phyloP scores from a whole-genome alignment of 2,797 vertebrate species.

The Helicolenus hilgendorfi region DNA sequence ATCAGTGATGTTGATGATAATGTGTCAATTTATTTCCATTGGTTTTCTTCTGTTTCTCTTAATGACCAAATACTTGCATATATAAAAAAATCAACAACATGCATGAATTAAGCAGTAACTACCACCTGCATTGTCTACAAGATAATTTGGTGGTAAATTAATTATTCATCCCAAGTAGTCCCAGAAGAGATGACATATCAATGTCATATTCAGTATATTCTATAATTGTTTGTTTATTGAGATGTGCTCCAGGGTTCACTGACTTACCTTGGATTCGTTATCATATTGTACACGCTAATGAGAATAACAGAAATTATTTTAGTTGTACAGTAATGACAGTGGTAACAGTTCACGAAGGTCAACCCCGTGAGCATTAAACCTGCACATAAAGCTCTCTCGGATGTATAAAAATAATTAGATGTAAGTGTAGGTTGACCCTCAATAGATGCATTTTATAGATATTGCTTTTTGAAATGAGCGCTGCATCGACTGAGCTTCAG shows the following conservation, averaged over 20 bases:
- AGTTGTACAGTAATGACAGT: background rate
- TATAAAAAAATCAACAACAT: background rate
- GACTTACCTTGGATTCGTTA: background rate
- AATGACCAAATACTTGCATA: background rate
- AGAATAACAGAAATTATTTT: background rate
- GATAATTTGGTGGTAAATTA: constrained; percentile 2
- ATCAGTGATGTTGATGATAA: background rate
- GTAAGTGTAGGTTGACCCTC: constrained; percentile 21
- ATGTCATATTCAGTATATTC: background rate
- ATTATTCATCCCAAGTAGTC: background rate
- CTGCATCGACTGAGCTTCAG: background rate
- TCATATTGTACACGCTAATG: background rate
- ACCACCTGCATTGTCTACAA: background rate
- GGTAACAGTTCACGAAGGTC: constrained; percentile 30
- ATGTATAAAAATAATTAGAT: constrained; percentile 14
- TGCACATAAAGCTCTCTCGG: constrained; percentile 11
- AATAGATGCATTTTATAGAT: background rate
- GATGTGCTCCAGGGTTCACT: background rate
- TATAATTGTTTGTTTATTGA: background rate
- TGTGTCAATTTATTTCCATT: background rate
- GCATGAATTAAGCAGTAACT: background rate
- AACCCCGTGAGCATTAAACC: constrained; percentile 7
- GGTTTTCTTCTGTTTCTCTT: background rate
- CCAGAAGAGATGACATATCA: background rate
- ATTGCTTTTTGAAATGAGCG: background rate